A percentile compares a stretch with the other conserved stretches of the same genome.
Conservation (phyloP, 2,113 vertebrate species). For the Tragelaphus buxtoni region DNA sequence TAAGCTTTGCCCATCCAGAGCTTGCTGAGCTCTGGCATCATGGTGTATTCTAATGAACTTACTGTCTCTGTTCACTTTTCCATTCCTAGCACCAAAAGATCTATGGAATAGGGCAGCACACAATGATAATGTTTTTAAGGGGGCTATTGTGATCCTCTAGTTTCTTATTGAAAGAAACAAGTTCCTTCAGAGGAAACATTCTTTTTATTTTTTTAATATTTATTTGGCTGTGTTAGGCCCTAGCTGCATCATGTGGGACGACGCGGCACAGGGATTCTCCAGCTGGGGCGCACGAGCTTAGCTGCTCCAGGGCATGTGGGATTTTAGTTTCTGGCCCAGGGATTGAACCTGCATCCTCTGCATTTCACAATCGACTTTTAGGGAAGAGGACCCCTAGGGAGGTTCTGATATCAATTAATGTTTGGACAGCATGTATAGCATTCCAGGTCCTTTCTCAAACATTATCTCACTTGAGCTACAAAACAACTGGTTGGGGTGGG, state of each 20-base stretch:
- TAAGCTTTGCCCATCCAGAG: not conserved
- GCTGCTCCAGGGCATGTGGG: not conserved
- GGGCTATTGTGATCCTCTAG: not conserved
- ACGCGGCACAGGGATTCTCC: accelerated
- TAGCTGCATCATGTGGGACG: not conserved
- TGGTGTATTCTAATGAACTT: not conserved
- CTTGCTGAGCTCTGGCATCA: not conserved
- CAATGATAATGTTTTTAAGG: not conserved
- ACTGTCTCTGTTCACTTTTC: not conserved
- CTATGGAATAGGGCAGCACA: not conserved
- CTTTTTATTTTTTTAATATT: not conserved
- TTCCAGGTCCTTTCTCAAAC: not conserved
- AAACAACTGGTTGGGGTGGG: not conserved
- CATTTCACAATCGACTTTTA: not conserved
- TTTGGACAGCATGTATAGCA: not conserved
- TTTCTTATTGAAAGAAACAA: not conserved
- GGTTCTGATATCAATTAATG: not conserved
- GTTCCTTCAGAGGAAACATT: not conserved
- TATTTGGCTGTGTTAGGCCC: not conserved
- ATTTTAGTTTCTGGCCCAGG: not conserved
- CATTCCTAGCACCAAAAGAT: not conserved
- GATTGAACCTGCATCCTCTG: not conserved
- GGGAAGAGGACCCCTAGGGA: not conserved
- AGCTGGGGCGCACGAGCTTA: not conserved
- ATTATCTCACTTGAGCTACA: not conserved